These are phyloP conservation scores for Hemaris fuciformis DNA, from an alignment of 2,888 invertebrate genomes.

Conservation along the genomic window DNA sequence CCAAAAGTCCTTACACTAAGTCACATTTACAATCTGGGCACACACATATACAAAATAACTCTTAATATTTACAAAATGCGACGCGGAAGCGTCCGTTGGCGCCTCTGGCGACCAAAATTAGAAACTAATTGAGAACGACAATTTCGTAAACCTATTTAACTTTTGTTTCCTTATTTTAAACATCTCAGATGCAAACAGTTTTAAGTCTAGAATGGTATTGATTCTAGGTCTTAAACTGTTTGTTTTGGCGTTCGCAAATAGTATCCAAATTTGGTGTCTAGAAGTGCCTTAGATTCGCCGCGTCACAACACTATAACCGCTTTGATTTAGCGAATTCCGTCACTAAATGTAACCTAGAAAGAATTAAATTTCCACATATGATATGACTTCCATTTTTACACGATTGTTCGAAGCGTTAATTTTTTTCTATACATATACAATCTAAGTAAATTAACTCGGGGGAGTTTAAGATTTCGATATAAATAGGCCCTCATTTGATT, in stretches of 20 bases:
- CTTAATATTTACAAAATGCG: constrained; percentile 7
- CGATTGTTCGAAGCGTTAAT: constrained; percentile 39
- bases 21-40: constrained; percentile 73
- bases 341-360: constrained; percentile 64
- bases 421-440: constrained; percentile 10
- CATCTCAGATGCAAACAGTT: not conserved
- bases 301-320: constrained; percentile 27
- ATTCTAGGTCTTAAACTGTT: not conserved
- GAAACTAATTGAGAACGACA: not conserved
- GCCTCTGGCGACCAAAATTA: not conserved
- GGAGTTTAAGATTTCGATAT: constrained; percentile 13
- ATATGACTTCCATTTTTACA: constrained; percentile 74
- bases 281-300: not conserved
- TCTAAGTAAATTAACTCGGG: constrained; percentile 7
- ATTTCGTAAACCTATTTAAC: not conserved
- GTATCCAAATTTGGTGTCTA: not conserved
- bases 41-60: constrained; percentile 71
- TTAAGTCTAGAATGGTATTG: not conserved
- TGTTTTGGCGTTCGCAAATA: not conserved
- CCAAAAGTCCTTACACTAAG: constrained; percentile 45
- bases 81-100: not conserved
- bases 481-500: constrained; percentile 12
- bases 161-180: not conserved
- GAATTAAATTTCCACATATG: constrained; percentile 40
- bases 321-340: constrained; percentile 48